Evolutionary conservation across 2,888 invertebrate genomes (phyloP).

Genomic region (Empis livida): DNA sequence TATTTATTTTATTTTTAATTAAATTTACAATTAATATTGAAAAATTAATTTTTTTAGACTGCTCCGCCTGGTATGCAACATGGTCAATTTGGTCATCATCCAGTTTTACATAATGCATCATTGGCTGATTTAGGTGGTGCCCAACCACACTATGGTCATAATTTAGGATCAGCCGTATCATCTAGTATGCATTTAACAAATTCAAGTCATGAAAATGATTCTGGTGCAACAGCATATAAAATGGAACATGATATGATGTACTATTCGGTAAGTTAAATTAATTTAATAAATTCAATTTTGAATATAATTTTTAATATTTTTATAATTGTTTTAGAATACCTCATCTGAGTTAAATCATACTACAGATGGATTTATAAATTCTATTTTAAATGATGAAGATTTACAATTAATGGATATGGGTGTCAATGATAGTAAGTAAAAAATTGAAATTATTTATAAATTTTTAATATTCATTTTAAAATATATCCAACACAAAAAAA

Average conservation of each 20-base stretch:
- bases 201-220: constrained; percentile 53
- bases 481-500: constrained; percentile 10
- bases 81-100: constrained; percentile 26
- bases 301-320: no score
- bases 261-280: constrained; percentile 50
- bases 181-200: constrained; percentile 69
- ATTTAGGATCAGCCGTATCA: constrained; percentile 59
- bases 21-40: background rate
- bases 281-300: no score
- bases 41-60: constrained; percentile 4
- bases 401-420: constrained; percentile 87
- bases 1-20: background rate
- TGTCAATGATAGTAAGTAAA: constrained; percentile 65
- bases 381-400: constrained; percentile 79
- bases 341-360: constrained; percentile 58
- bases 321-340: constrained; percentile 40
- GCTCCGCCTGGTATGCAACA: constrained; percentile 24
- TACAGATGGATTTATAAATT: constrained; percentile 75
- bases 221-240: constrained; percentile 47
- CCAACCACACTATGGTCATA: constrained; percentile 41
- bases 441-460: background rate
- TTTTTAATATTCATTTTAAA: background rate
- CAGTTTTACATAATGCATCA: constrained; percentile 48
- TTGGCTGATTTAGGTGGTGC: constrained; percentile 28
- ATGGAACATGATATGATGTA: constrained; percentile 69